Conservation (phyloP, 2,888 invertebrate genomes). For the Nymphalis c-album region DNA sequence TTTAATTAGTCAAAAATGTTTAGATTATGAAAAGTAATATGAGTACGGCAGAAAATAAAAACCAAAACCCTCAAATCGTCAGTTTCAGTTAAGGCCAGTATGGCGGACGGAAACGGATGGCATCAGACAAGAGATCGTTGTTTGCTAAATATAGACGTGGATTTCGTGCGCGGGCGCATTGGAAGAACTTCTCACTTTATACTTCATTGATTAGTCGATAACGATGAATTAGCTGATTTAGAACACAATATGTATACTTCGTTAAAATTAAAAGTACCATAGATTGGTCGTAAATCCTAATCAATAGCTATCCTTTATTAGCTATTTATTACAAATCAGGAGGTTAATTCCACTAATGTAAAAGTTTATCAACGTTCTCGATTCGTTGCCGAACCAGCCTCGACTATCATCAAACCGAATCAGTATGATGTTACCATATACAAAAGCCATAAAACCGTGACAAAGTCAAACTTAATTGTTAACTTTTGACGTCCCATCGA, state of each 20-base stretch:
- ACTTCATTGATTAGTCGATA: slow-evolving; percentile 22
- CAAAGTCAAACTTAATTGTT: too few relatives aligned
- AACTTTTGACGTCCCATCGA: too few relatives aligned
- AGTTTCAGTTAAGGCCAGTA: slow-evolving; percentile 45
- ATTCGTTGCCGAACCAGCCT: too few relatives aligned
- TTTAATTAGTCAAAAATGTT: not conserved
- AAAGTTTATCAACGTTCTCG: too few relatives aligned
- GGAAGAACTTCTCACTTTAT: slow-evolving; percentile 28
- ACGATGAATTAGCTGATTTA: slow-evolving; percentile 4
- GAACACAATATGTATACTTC: not conserved
- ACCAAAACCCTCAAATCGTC: slow-evolving; percentile 29
- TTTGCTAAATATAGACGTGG: slow-evolving; percentile 72
- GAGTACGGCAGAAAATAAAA: slow-evolving; percentile 30
- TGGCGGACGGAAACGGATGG: slow-evolving; percentile 64
- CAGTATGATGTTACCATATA: too few relatives aligned
- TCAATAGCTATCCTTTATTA: too few relatives aligned
- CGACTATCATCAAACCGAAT: too few relatives aligned
- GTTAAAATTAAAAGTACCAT: not conserved
- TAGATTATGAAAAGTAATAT: slow-evolving; percentile 20
- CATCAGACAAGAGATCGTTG: slow-evolving; percentile 72
- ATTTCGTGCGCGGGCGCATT: slow-evolving; percentile 36
- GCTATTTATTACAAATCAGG: too few relatives aligned
- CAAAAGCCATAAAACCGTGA: too few relatives aligned
- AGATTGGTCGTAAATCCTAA: too few relatives aligned
- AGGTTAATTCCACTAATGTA: too few relatives aligned